A percentile compares a stretch with the other conserved stretches of the same genome.
phyloP scores from a whole-genome alignment of 2,797 vertebrate genomes.

The Acropternis orthonyx region DNA sequence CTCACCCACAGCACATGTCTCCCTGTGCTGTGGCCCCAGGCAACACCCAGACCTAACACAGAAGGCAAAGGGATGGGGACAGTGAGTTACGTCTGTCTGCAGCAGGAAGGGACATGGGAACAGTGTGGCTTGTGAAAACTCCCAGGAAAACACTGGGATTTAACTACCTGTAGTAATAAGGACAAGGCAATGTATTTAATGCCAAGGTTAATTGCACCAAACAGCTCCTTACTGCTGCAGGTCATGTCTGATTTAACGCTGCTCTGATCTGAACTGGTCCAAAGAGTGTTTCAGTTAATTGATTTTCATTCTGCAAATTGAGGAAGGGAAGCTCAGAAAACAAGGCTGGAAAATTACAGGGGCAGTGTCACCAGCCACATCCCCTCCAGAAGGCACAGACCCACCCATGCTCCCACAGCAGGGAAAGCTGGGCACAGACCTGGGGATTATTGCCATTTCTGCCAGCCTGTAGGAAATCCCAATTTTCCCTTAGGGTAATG shows the following conservation, averaged over 20 bases:
- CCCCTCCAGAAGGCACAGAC: background rate
- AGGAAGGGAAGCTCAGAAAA: background rate
- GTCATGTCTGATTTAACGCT: background rate
- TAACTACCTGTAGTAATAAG: background rate
- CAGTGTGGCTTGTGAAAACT: background rate
- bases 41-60: rapidly evolving
- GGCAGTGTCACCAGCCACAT: background rate
- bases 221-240: background rate
- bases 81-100: background rate
- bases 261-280: background rate
- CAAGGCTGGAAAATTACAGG: background rate
- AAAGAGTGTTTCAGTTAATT: background rate
- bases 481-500: background rate
- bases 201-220: background rate
- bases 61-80: background rate
- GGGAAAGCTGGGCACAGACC: background rate
- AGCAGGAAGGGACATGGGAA: background rate
- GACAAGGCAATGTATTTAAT: background rate
- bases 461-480: background rate
- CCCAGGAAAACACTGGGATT: background rate
- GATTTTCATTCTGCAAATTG: background rate
- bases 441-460: background rate
- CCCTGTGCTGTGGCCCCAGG: background rate
- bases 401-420: rapidly evolving
- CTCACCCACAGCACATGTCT: background rate